Conservation (phyloP, 2,113 vertebrate species). For the Anarhynchus alexandrinus region DNA sequence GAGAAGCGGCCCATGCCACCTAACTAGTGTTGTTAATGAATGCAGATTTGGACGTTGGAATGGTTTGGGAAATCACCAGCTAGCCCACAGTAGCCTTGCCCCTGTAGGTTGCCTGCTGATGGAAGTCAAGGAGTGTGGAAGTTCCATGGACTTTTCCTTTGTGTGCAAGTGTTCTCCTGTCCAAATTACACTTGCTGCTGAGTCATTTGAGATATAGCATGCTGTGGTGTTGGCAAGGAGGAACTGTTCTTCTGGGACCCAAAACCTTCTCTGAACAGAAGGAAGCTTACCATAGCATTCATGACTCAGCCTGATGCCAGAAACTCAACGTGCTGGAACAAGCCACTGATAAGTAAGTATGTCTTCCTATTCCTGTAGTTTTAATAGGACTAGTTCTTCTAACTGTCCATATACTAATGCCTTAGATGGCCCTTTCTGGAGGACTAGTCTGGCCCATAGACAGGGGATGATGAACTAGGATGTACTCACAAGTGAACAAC, state of each 20-base stretch:
- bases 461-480: no score
- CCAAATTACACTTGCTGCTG: not conserved
- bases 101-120: not conserved
- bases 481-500: not conserved
- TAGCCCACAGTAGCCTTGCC: not conserved
- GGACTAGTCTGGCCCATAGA: no score
- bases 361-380: not conserved
- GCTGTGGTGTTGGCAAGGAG: not conserved
- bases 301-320: not conserved
- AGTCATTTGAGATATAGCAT: not conserved
- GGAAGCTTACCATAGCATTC: not conserved
- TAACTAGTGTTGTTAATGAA: not conserved
- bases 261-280: not conserved
- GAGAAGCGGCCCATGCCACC: not conserved
- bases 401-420: rapidly evolving
- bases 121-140: not conserved
- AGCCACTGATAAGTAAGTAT: not conserved
- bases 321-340: not conserved
- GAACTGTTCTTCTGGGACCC: not conserved
- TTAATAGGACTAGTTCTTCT: not conserved
- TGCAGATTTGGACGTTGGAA: not conserved
- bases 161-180: not conserved
- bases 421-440: not conserved
- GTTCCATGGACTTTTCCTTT: not conserved
- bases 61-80: not conserved